Evolutionary conservation across 2,113 vertebrate species (phyloP), one percentile per base, ranked within the genome.

Genomic region (Pungitius pungitius): DNA sequence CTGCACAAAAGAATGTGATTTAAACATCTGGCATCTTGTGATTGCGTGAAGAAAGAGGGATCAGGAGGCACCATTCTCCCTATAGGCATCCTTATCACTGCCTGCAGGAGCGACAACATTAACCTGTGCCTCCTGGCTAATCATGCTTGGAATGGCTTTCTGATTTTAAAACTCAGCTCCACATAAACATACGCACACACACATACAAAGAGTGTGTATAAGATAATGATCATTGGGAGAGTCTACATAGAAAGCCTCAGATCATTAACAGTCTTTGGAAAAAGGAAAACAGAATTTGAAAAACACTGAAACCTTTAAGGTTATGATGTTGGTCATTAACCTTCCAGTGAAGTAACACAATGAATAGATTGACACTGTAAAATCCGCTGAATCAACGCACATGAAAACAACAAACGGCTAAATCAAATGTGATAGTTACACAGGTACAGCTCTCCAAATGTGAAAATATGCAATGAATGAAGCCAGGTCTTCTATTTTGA

Each of bases 81-180:
- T 54, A 65, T 42, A 80, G 85, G 70, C 68, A 3, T 71, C 84
- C 86, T 92, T 91, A 92, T 92, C 88, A 77, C 63, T 35, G 75
- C 69, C 80, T 82, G 78, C 89, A 92, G 88, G 85, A 82, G 81
- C 13, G 6, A 77, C 43, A 67, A 61, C 77, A 88, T 91, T 91
- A 89, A 91, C 83, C 79, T 83, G 75, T 33, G 65, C 75, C 71
- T 62, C 73, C 22, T 61, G 68, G 73, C 64, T 81, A 82, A 71
- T 81, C 49, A 20, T 20, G 80, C 75, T 81, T 77, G 81, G 85
- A 89, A 87, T 77, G 81, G 85, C 84, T 80, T 56, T 82, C 71
- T 81, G 81, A 88, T 88, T 86, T 82, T 75, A 74, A 49, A 77
- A 43, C 75, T 49, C 52, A 22, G 55, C n/a, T 70, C 40, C 63